phyloP scores from a whole-genome alignment of 2,797 vertebrate species.

The Podarcis siculus region DNA sequence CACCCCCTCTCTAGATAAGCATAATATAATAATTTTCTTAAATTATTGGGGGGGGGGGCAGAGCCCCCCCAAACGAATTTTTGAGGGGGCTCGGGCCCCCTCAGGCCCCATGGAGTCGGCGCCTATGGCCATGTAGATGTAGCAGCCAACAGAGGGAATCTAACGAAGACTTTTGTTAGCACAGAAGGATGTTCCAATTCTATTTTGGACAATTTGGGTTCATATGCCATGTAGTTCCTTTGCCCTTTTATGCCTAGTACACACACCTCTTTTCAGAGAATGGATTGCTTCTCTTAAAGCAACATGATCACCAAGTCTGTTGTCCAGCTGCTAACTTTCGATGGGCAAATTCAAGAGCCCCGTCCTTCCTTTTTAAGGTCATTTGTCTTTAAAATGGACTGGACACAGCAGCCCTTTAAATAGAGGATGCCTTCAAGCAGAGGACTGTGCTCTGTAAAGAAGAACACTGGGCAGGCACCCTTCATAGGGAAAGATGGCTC shows the following conservation, averaged over 20 bases:
- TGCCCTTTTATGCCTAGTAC: background rate
- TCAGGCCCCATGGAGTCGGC: too few species aligned
- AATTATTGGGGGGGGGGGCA: too few species aligned
- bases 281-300: background rate
- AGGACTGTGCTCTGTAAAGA: too few species aligned
- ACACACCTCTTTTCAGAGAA: background rate
- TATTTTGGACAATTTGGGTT: background rate
- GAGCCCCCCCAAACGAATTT: too few species aligned
- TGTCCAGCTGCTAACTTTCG: background rate
- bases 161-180: background rate
- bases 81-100: too few species aligned
- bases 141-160: background rate
- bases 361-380: background rate
- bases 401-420: too few species aligned
- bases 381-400: background rate
- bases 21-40: too few species aligned
- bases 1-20: too few species aligned
- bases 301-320: background rate
- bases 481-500: background rate
- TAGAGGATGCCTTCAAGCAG: too few species aligned
- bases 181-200: background rate
- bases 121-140: background rate
- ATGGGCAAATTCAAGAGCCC: background rate
- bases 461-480: too few species aligned
- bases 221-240: background rate